Base-by-base conservation (phyloP, 2,797 vertebrate genomes). In the Bovichtus diacanthus region DNA sequence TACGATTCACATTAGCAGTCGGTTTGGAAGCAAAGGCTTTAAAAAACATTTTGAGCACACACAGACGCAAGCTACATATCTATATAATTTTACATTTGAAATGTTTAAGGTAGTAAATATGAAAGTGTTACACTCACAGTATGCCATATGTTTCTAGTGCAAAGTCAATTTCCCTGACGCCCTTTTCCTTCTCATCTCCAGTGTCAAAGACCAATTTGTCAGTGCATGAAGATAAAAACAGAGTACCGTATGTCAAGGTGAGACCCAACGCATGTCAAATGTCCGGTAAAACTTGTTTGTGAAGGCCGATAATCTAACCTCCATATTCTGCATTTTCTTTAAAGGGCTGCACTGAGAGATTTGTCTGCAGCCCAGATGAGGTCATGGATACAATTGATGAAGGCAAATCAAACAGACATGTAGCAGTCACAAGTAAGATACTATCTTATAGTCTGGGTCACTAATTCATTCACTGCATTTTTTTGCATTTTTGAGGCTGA, bases 301-400 rank as follows among this genome's bases (percentile, higher is more conserved):
- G 13, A n/a, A 3, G 54, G 9, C 2, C 1, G 23, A 41, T 49
- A 16, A 27, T 65, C 38, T 29, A 60, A 81, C 44, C 36, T 65
- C n/a, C 58, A 18, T 54, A 19, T 39, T 76, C 2, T 67, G n/a
- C 9, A n/a, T 10, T 21, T 59, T 15, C 63, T 39, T 67, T 36
- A 7, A 65, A 99, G 98, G 98, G 97, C 63, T 99, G 98, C 93
- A 99, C 98, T 79, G 98, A 99, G 74, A 96, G 98, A 69, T 99
- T 99, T 89, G 98, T 99, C 82, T 99, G 97, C 95, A 99, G 98
- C 95, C 98, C 98, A 36, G 98, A 99, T 7, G 98, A 99, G 90
- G 98, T 99, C 82, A 99, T 99, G 98, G 98, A 99, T 83, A 99
- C 98, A 25, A 99, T 99, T 85, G 98, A 99, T 88, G 98, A 99